These are phyloP conservation scores for Drosophila tropicalis DNA, from an alignment of 1,140 invertebrate species.

Conservation along the genomic window DNA sequence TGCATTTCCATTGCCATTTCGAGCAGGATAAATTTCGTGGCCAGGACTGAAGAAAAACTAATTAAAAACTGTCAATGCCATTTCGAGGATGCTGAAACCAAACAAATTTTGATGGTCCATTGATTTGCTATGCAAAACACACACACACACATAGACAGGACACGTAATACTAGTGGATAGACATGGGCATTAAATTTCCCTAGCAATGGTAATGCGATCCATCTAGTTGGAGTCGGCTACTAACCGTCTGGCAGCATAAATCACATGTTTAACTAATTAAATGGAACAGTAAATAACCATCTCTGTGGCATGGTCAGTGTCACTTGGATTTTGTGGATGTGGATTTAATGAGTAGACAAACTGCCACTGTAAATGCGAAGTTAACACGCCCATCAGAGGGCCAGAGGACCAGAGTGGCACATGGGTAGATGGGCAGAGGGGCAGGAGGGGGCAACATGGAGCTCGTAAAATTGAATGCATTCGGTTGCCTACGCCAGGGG, in stretches of 20 bases:
- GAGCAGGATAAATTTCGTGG: background rate
- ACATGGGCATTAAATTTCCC: constrained; percentile 22
- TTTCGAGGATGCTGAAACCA: constrained; percentile 31
- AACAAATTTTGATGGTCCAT: constrained; percentile 59
- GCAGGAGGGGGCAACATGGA: no score
- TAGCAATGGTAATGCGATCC: constrained; percentile 30
- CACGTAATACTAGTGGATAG: background rate
- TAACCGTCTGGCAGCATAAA: constrained; percentile 50
- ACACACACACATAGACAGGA: background rate
- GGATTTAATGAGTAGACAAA: constrained; percentile 58
- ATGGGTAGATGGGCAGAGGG: no score
- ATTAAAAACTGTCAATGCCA: constrained; percentile 62
- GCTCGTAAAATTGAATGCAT: constrained; percentile 51
- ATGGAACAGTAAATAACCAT: constrained; percentile 59
- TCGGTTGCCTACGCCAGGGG: constrained; percentile 16
- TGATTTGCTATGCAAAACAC: constrained; percentile 57
- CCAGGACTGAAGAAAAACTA: constrained; percentile 45
- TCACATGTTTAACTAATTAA: constrained; percentile 73
- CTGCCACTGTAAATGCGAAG: constrained; percentile 59
- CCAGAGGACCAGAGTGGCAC: no score
- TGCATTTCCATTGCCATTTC: constrained; percentile 24
- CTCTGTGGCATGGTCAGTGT: constrained; percentile 39
- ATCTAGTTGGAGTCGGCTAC: background rate
- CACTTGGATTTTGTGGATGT: background rate
- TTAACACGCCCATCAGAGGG: constrained; percentile 39